Percentiles rank a stretch among this genome's conserved stretches.
phyloP scores from a whole-genome alignment of 2,113 vertebrate genomes.

The Syngnathus floridae region DNA sequence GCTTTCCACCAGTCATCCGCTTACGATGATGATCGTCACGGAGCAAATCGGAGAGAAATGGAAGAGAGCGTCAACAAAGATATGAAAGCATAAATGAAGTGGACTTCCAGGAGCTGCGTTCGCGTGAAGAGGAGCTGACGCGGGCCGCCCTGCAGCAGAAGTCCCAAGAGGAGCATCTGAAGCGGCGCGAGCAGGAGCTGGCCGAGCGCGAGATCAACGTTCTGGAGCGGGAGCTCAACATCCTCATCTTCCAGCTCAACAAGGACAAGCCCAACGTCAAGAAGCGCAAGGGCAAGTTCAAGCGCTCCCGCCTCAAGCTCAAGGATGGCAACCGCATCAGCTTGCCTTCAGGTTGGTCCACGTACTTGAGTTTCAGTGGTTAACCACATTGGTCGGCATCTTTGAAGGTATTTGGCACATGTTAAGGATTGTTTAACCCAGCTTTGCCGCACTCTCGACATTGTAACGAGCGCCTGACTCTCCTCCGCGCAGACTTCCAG shows the following conservation, averaged over 20 bases:
- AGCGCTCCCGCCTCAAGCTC: constrained; percentile 84
- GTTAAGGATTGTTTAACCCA: neutral
- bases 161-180: constrained; percentile 87
- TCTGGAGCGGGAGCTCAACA: constrained; percentile 89
- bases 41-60: constrained; percentile 39
- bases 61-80: constrained; percentile 13
- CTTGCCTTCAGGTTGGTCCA: constrained; percentile 82
- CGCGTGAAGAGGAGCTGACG: constrained; percentile 88
- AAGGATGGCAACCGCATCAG: constrained; percentile 95
- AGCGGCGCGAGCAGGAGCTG: constrained; percentile 87
- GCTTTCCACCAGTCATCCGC: constrained; percentile 54
- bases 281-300: constrained; percentile 92
- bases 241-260: constrained; percentile 93
- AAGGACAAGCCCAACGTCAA: constrained; percentile 92
- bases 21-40: constrained; percentile 46
- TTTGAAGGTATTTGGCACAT: no score
- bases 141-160: constrained; percentile 92
- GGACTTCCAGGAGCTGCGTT: constrained; percentile 80
- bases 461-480: neutral
- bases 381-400: no score
- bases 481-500: constrained; percentile 80
- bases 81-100: neutral
- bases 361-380: no score
- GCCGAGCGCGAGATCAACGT: constrained; percentile 90
- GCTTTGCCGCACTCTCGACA: neutral